Base-by-base conservation (phyloP, 2,888 invertebrate genomes). In the Erebia palarica region DNA sequence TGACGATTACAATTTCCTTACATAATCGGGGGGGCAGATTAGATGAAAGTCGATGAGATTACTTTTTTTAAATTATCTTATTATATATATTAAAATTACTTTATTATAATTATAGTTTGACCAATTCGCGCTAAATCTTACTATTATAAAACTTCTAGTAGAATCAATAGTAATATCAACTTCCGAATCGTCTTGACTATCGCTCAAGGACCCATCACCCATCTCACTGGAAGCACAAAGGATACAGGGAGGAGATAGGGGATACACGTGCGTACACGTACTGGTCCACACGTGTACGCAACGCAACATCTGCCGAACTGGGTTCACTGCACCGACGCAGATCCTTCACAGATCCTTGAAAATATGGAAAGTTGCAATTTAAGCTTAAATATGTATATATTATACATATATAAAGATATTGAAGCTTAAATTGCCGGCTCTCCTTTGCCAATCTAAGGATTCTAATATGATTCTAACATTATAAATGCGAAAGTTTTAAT, bases 251-350 rank as follows among this genome's bases (percentile, higher is more conserved):
- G 65, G 63, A 14, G 61, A 66, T 77, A n/a, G 64, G 61, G 27
- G 60, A 66, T 78, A 73, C 81, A 84, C 82, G 82, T 84, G 85
- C 78, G 76, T 74, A 49, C 65, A 59, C 76, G 78, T 78, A 77
- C 11, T 11, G 3, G 72, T 72, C 73, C 83, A 81, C 86, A 86
- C 86, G 85, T 85, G 86, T 79, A 77, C 66, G 75, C 78, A 75
- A 27, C 47, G 78, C 80, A 75, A 78, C 83, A 86, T 86, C 86
- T 86, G 86, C 81, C 77, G 78, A n/a, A 16, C 36, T 3, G 82
- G 79, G 86, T 85, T 86, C 86, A 86, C 79, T 86, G 86, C 82
- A 83, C 86, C 77, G 72, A 74, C 75, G 78, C 80, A 81, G 82
- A 80, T 78, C 79, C 81, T 81, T 79, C 76, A 79, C 18, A 55